phyloP scores from a whole-genome alignment of 1,140 invertebrate genomes.

The Bombus confusus region DNA sequence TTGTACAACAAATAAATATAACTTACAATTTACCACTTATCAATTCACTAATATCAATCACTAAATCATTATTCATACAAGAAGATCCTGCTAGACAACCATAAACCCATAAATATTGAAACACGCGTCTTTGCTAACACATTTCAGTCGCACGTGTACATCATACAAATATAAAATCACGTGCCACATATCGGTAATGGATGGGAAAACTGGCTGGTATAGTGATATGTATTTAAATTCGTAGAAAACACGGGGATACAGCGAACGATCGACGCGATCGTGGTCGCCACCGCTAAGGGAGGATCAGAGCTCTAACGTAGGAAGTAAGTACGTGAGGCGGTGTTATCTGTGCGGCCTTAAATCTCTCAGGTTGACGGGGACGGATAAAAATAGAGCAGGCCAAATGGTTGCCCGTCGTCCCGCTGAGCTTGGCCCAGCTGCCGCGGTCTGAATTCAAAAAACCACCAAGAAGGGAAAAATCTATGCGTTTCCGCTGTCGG shows the following conservation, averaged over 20 bases:
- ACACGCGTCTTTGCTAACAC: neutral
- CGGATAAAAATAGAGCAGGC: conserved; percentile 71
- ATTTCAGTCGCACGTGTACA: neutral
- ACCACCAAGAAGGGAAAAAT: conserved; percentile 48
- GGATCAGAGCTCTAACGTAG: conserved; percentile 38
- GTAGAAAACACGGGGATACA: conserved; percentile 2
- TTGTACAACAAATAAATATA: no score
- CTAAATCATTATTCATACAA: neutral
- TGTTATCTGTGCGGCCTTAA: conserved; percentile 66
- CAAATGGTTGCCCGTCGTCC: conserved; percentile 49
- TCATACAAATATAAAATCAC: neutral
- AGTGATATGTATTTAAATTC: conserved; percentile 50
- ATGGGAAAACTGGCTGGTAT: neutral
- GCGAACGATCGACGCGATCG: conserved; percentile 57
- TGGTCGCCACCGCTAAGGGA: conserved; percentile 27
- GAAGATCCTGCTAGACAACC: neutral
- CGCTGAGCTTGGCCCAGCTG: conserved; percentile 54
- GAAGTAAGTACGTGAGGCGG: conserved; percentile 54
- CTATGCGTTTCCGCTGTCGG: conserved; percentile 45
- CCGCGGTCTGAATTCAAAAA: conserved; percentile 60
- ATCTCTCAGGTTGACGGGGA: conserved; percentile 62
- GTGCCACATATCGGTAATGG: neutral
- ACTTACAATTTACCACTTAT: no score
- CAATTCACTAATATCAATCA: neutral
- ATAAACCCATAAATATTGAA: neutral